These are phyloP conservation scores for Propithecus deckenii DNA, from an alignment of 2,797 vertebrate genomes.

Conservation along the genomic window DNA sequence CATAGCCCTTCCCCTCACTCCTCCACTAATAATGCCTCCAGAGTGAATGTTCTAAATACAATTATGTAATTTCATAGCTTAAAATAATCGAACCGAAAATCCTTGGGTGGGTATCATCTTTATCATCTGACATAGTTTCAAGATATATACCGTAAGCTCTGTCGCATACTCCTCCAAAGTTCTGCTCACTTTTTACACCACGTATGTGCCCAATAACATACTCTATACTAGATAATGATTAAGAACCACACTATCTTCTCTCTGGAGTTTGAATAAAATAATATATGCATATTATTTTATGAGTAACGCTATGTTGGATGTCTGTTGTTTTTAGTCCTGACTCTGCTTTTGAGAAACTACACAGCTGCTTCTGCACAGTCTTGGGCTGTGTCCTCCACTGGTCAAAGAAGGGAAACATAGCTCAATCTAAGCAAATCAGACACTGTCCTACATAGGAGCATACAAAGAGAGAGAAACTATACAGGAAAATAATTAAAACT, in stretches of 20 bases:
- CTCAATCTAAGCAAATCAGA: background rate
- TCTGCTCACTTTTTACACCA: background rate
- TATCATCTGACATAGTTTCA: background rate
- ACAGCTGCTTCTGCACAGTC: background rate
- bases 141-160: background rate
- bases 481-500: background rate
- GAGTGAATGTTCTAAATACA: background rate
- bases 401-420: background rate
- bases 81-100: conserved; percentile 2
- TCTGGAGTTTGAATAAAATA: background rate
- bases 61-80: background rate
- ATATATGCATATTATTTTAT: background rate
- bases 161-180: background rate
- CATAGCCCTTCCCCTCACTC: background rate
- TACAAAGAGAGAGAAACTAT: background rate
- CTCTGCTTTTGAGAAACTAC: background rate
- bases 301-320: background rate
- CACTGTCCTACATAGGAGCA: background rate
- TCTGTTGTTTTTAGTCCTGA: background rate
- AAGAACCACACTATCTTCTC: background rate
- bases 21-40: background rate
- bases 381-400: background rate
- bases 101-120: background rate
- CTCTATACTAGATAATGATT: background rate
- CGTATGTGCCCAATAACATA: background rate